Evolutionary conservation across 2,113 vertebrate species (phyloP), one percentile per base, ranked within the genome.

Genomic region (Cephalopterus ornatus): DNA sequence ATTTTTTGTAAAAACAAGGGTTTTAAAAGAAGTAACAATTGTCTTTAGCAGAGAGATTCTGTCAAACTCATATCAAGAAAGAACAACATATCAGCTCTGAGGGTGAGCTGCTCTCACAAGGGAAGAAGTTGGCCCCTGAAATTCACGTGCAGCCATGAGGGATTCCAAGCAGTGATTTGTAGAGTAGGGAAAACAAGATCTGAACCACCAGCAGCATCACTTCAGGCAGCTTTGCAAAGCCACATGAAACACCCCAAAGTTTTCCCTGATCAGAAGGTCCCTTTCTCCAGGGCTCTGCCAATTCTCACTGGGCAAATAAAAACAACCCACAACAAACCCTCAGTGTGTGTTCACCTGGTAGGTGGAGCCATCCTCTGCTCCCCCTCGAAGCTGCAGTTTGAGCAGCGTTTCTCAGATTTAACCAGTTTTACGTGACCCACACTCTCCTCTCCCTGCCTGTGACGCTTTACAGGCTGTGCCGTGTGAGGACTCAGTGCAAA

Each of bases 381-480:
- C 9, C 15, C 16, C 35, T 52, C 50, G 28, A 16, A 52, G 28
- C 26, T 23, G 23, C 15, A 33, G 28, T 26, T 11, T 47, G 30
- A 24, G 47, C 6, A 70, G 37, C 61, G 24, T 11, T 39, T 59
- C 28, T n/a, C 71, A 80, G 37, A 52, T 59, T 33, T 5, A 3
- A 47, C 2, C 6, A 23, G 53, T 7, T 28, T 8, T 26, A 14
- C 7, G 14, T 2, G 62, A 46, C 9, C 44, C 14, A 18, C 27
- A 42, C 78, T 78, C 70, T 21, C 41, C 52, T 28, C 2, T 52
- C 77, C 49, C 39, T 27, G 19, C 6, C 16, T 9, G 15, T 1
- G 28, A 37, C 0, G 0, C 2, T 50, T 4, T 33, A 19, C 11
- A 32, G 77, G 39, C 62, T 52, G 24, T 13, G 52, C 41, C 7